Percentiles rank a stretch among this genome's conserved stretches.
phyloP scores from a whole-genome alignment of 1,140 invertebrate genomes.

The Trachelipus rathkii region DNA sequence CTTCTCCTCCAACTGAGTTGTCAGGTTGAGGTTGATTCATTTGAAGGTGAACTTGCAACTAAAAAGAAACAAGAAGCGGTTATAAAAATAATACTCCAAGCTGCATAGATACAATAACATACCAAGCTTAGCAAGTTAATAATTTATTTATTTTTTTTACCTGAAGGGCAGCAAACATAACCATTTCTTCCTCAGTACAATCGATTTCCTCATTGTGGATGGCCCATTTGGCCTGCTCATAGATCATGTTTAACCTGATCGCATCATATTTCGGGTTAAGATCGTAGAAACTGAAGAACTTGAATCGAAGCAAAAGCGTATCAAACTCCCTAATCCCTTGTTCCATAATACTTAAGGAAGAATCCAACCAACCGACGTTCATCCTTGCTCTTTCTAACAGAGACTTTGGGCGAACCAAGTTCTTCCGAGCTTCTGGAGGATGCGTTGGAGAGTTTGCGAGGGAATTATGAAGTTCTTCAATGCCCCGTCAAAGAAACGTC shows the following conservation, averaged over 20 bases:
- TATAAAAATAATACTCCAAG: no score
- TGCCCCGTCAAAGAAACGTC: constrained; percentile 38
- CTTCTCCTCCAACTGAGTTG: constrained; percentile 59
- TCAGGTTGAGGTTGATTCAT: constrained; percentile 67
- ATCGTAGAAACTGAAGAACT: constrained; percentile 70
- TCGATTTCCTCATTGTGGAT: constrained; percentile 97
- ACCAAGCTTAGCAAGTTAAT: no score
- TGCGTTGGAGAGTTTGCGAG: constrained; percentile 72
- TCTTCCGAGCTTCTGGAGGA: constrained; percentile 64
- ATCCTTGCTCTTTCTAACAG: constrained; percentile 91
- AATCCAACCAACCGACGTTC: constrained; percentile 96
- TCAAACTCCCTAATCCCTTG: constrained; percentile 92
- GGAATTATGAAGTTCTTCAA: constrained; percentile 56
- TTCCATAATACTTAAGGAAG: constrained; percentile 97
- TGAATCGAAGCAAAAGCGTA: constrained; percentile 71
- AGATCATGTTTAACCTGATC: constrained; percentile 97
- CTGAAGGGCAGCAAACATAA: constrained; percentile 96
- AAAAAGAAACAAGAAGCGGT: no score
- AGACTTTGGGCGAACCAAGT: constrained; percentile 83
- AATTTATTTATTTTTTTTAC: no score
- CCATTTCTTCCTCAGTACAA: constrained; percentile 98
- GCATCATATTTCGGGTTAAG: constrained; percentile 91
- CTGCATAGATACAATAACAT: no score
- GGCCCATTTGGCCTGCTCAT: constrained; percentile 98
- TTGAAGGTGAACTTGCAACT: constrained; percentile 94